phyloP scores from a whole-genome alignment of 2,888 invertebrate species.

The Volucella zonaria region DNA sequence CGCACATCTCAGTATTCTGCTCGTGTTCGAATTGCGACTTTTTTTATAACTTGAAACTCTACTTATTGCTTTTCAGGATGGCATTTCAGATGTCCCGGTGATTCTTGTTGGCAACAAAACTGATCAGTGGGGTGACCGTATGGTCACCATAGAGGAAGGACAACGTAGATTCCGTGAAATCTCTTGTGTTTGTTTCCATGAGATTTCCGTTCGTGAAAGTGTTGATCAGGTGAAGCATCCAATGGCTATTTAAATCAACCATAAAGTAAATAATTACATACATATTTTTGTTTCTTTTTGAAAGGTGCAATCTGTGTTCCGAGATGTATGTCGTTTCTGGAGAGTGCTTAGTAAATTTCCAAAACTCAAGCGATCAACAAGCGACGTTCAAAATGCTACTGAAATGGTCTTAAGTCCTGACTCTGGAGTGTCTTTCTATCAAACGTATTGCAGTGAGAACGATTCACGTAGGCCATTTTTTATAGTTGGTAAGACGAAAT shows the following conservation, averaged over 20 bases:
- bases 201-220: conserved; percentile 92
- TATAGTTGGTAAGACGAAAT: conserved; percentile 48
- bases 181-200: conserved; percentile 92
- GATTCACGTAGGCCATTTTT: conserved; percentile 81
- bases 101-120: conserved; percentile 92
- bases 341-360: conserved; percentile 88
- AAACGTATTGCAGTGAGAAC: conserved; percentile 78
- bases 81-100: conserved; percentile 88
- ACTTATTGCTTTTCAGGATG: conserved; percentile 83
- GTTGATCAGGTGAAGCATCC: conserved; percentile 88
- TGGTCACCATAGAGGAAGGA: conserved; percentile 91
- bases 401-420: conserved; percentile 84
- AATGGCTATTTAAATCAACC: no score
- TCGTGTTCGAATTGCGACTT: neutral
- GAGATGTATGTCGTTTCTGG: conserved; percentile 90
- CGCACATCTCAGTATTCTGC: neutral
- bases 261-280: no score
- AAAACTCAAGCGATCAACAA: conserved; percentile 85
- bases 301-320: conserved; percentile 89
- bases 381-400: conserved; percentile 83
- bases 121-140: conserved; percentile 90
- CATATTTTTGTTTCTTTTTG: neutral
- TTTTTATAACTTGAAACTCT: conserved; percentile 25
- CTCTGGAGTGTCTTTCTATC: conserved; percentile 82
- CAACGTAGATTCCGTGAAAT: conserved; percentile 89